These are phyloP conservation scores for Emmelina monodactyla DNA, from an alignment of 2,888 invertebrate genomes.

Conservation along the genomic window DNA sequence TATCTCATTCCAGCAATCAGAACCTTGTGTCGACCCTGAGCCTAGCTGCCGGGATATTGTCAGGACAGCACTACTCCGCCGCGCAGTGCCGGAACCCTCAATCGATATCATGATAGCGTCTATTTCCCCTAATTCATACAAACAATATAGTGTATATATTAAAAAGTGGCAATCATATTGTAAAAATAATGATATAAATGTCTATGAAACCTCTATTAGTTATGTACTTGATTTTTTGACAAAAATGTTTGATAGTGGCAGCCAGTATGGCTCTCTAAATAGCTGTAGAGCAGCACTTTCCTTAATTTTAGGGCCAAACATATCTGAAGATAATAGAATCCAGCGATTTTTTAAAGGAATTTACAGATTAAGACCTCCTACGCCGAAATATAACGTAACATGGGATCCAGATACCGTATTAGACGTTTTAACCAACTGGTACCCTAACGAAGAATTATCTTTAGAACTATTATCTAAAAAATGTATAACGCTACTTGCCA, in stretches of 20 bases:
- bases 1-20: slow-evolving; percentile 10
- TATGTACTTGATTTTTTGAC: slow-evolving; percentile 1
- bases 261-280: slow-evolving; percentile 4
- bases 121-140: slow-evolving; percentile 1
- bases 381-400: slow-evolving; percentile 14
- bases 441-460: slow-evolving; percentile 2
- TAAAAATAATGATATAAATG: background rate
- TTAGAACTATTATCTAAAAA: slow-evolving; percentile 12
- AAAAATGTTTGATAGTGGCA: background rate
- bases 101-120: slow-evolving; percentile 4
- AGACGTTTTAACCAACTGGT: slow-evolving; percentile 5
- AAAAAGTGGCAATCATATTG: background rate
- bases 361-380: slow-evolving; percentile 6
- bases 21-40: slow-evolving; percentile 5
- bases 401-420: slow-evolving; percentile 20
- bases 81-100: slow-evolving; percentile 10
- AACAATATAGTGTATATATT: slow-evolving; percentile 1
- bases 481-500: slow-evolving; percentile 17
- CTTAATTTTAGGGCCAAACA: background rate
- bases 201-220: background rate
- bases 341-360: slow-evolving; percentile 11
- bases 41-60: slow-evolving; percentile 10
- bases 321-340: slow-evolving; percentile 8
- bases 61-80: slow-evolving; percentile 6
- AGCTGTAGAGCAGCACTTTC: slow-evolving; percentile 1